Conservation (phyloP, 1,140 invertebrate genomes). For the Venturia canescens region DNA sequence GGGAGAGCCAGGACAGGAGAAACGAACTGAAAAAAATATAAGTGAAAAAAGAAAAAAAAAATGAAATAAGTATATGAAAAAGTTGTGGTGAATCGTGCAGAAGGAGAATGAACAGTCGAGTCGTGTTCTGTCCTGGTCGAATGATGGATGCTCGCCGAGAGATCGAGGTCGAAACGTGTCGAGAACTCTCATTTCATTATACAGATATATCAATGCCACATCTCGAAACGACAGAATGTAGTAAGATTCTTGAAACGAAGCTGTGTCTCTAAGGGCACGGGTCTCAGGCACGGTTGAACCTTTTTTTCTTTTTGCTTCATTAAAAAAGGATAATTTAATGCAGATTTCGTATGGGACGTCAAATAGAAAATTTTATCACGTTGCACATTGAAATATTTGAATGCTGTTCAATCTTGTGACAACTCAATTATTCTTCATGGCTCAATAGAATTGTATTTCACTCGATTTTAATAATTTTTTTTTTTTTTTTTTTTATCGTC, state of each 20-base stretch:
- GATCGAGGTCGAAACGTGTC: constrained; percentile 37
- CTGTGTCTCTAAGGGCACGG: constrained; percentile 9
- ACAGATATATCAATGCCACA: not conserved
- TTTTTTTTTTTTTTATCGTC: too few relatives aligned
- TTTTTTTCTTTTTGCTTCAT: not conserved
- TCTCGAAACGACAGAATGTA: not conserved
- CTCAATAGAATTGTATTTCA: too few relatives aligned
- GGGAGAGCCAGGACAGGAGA: not conserved
- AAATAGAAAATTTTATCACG: not conserved
- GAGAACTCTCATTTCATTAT: constrained; percentile 7
- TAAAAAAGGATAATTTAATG: not conserved
- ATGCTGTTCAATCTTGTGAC: too few relatives aligned
- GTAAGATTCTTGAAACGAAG: not conserved
- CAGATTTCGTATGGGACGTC: not conserved
- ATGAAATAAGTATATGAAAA: not conserved
- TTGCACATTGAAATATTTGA: too few relatives aligned
- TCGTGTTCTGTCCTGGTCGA: constrained; percentile 28
- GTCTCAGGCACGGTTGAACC: not conserved
- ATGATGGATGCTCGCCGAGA: constrained; percentile 38
- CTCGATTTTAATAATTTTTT: too few relatives aligned
- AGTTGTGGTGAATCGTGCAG: constrained; percentile 34
- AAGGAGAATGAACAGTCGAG: constrained; percentile 28
- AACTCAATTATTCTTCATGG: too few relatives aligned
- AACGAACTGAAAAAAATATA: not conserved
- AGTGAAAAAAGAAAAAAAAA: not conserved